Evolutionary conservation across 1,140 invertebrate genomes (phyloP).

Genomic region (Diorhabda sublineata): DNA sequence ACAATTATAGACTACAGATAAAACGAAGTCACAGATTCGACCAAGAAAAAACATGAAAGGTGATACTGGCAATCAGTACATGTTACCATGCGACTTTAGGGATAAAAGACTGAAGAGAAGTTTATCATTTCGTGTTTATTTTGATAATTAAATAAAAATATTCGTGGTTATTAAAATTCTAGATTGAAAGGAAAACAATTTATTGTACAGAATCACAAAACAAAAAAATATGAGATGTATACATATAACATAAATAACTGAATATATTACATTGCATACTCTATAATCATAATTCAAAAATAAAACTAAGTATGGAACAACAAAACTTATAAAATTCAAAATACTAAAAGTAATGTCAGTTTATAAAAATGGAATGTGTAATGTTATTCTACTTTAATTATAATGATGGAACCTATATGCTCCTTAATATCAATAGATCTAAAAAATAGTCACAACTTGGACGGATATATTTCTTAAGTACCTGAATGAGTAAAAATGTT

Average conservation of each 20-base stretch:
- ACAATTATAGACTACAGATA: no score
- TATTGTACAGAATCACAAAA: constrained; percentile 31
- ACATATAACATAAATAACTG: constrained; percentile 25
- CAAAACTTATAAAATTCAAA: constrained; percentile 18
- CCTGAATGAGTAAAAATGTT: not conserved
- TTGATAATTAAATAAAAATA: not conserved
- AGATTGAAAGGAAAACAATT: constrained; percentile 23
- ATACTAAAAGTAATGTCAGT: constrained; percentile 21
- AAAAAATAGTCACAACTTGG: constrained; percentile 8
- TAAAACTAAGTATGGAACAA: constrained; percentile 20
- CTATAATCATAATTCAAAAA: constrained; percentile 10
- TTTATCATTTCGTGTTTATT: not conserved
- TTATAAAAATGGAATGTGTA: constrained; percentile 23
- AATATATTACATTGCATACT: constrained; percentile 19
- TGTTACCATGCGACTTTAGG: no score
- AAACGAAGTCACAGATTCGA: no score
- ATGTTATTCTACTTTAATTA: constrained; percentile 7
- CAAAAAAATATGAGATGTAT: constrained; percentile 21
- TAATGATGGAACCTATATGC: not conserved
- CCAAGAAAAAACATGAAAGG: not conserved
- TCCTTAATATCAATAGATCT: constrained; percentile 9
- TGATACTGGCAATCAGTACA: not conserved
- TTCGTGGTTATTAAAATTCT: not conserved
- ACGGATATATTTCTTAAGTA: constrained; percentile 14
- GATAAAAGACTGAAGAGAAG: not conserved